Evolutionary conservation across 2,888 invertebrate genomes (phyloP).

Genomic region (Drosophila niveifrons): DNA sequence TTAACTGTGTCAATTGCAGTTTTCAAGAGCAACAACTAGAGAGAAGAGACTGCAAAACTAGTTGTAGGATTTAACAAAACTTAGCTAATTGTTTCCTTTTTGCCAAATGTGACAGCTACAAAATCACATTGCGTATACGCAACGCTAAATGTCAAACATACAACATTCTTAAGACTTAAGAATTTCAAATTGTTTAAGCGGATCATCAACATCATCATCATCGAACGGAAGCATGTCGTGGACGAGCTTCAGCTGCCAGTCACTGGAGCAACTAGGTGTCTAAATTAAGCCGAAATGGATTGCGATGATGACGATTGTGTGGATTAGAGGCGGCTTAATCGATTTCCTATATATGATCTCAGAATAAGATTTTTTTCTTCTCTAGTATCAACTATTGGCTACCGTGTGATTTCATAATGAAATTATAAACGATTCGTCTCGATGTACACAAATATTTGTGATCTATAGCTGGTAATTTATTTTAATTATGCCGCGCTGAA

Average conservation of each 20-base stretch:
- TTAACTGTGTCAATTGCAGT: slow-evolving; percentile 76
- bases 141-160: slow-evolving; percentile 49
- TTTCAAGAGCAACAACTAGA: slow-evolving; percentile 69
- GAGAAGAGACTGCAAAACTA: slow-evolving; percentile 4
- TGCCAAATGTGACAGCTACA: slow-evolving; percentile 16
- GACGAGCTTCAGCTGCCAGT: slow-evolving; percentile 1
- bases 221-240: slow-evolving; percentile 68
- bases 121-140: slow-evolving; percentile 51
- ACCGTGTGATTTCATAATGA: slow-evolving; percentile 61
- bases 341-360: slow-evolving; percentile 71
- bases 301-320: slow-evolving; percentile 5
- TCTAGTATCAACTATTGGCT: slow-evolving; percentile 24
- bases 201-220: slow-evolving; percentile 47
- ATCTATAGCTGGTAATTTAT: slow-evolving; percentile 55
- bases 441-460: slow-evolving; percentile 39
- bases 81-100: slow-evolving; percentile 55
- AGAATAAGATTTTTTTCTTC: slow-evolving; percentile 10
- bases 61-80: slow-evolving; percentile 25
- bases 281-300: slow-evolving; percentile 65
- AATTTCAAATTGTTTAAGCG: slow-evolving; percentile 56
- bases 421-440: slow-evolving; percentile 43
- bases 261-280: slow-evolving; percentile 41
- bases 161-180: slow-evolving; percentile 16
- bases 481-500: slow-evolving; percentile 63
- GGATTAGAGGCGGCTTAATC: slow-evolving; percentile 35